Evolutionary conservation across 2,888 invertebrate species (phyloP).

Genomic region (Willowsia nigromaculata): DNA sequence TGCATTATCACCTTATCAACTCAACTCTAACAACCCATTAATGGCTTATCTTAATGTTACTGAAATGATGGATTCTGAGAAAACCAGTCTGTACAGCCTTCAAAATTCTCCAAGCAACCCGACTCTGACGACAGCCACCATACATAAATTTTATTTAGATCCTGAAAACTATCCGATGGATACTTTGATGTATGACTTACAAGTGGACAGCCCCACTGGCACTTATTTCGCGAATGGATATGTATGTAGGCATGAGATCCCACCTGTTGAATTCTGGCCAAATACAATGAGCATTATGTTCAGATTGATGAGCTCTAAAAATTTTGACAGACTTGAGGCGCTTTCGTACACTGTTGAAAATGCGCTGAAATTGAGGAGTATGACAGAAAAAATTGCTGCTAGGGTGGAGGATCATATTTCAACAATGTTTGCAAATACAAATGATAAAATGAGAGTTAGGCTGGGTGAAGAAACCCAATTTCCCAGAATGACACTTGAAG

Average conservation of each 20-base stretch:
- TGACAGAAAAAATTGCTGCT: no score
- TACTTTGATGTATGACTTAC: constrained; percentile 67
- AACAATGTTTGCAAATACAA: no score
- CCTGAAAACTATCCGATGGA: constrained; percentile 15
- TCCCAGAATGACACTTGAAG: no score
- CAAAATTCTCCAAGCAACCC: not conserved
- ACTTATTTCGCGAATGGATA: constrained; percentile 73
- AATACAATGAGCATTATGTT: constrained; percentile 63
- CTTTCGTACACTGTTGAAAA: no score
- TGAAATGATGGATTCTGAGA: not conserved
- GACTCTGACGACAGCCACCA: not conserved
- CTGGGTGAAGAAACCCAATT: no score
- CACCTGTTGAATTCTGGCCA: constrained; percentile 71
- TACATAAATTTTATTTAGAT: constrained; percentile 34
- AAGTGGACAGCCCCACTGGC: constrained; percentile 68
- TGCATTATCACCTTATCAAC: not conserved
- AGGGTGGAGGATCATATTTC: no score
- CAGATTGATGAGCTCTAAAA: no score
- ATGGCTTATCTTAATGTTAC: constrained; percentile 49
- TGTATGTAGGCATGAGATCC: constrained; percentile 70
- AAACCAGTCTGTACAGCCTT: no score
- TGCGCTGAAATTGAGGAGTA: no score
- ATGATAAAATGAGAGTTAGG: no score
- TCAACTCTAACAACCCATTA: constrained; percentile 59
- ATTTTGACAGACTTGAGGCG: no score